These are phyloP conservation scores for Arenaria interpres DNA, from an alignment of 2,113 vertebrate species.

Conservation along the genomic window DNA sequence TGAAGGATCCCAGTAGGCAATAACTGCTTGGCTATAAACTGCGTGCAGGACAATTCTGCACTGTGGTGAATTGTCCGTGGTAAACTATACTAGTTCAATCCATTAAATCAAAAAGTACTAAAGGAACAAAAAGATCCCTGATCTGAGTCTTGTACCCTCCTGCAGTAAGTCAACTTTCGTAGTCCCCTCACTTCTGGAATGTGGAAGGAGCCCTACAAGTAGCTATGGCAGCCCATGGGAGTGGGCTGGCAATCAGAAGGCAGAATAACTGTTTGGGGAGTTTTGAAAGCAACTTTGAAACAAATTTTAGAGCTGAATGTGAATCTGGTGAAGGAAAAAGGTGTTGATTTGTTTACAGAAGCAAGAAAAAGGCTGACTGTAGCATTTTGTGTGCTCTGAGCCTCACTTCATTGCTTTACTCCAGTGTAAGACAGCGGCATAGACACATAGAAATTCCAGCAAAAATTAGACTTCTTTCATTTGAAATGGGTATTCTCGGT, in stretches of 20 bases:
- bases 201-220: rapidly evolving
- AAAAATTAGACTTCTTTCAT: background rate
- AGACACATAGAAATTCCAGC: background rate
- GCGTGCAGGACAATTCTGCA: background rate
- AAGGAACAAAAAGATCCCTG: background rate
- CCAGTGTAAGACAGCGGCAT: background rate
- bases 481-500: background rate
- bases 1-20: background rate
- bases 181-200: background rate
- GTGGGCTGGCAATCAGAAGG: background rate
- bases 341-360: background rate
- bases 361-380: background rate
- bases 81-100: background rate
- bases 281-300: slow-evolving; percentile 33
- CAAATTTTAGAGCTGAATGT: background rate
- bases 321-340: slow-evolving; percentile 11
- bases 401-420: background rate
- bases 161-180: background rate
- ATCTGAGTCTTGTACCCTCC: background rate
- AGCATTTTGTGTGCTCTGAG: background rate
- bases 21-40: background rate
- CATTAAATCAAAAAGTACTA: background rate
- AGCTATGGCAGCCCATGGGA: background rate
- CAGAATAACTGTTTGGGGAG: background rate
- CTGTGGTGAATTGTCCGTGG: background rate